Percentiles rank a stretch among this genome's conserved stretches.
phyloP scores from a whole-genome alignment of 2,888 invertebrate species.

The Parnassius smintheus region DNA sequence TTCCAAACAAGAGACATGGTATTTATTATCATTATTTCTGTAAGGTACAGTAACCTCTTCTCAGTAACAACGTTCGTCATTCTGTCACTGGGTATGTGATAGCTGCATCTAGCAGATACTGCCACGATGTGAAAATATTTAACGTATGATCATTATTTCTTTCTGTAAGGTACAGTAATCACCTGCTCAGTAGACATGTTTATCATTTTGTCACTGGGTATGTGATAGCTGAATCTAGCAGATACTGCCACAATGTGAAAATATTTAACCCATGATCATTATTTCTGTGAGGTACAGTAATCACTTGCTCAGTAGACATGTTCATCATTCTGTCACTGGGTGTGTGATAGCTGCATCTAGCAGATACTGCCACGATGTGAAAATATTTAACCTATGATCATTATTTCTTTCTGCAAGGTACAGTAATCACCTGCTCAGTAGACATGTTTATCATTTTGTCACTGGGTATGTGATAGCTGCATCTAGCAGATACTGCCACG shows the following conservation, averaged over 20 bases:
- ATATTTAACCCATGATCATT: too few species aligned
- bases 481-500: slow-evolving; percentile 35
- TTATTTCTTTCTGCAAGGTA: neutral
- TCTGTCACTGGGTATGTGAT: slow-evolving; percentile 22
- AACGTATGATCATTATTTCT: slow-evolving; percentile 22
- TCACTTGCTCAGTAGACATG: slow-evolving; percentile 30
- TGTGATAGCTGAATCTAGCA: slow-evolving; percentile 8
- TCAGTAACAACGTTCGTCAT: too few species aligned
- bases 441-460: slow-evolving; percentile 13
- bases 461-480: neutral
- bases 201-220: too few species aligned
- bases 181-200: too few species aligned
- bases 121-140: neutral
- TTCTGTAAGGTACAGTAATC: too few species aligned
- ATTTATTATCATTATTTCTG: too few species aligned
- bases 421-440: slow-evolving; percentile 32
- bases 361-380: neutral
- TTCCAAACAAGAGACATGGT: too few species aligned
- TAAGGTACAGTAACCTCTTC: too few species aligned
- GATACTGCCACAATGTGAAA: too few species aligned
- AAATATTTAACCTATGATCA: too few species aligned
- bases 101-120: slow-evolving; percentile 1
- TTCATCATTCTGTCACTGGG: slow-evolving; percentile 37
- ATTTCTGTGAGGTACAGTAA: neutral
- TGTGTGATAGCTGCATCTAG: slow-evolving; percentile 32